Evolutionary conservation across 1,140 invertebrate species (phyloP).

Genomic region (Drosophila nebulosa): DNA sequence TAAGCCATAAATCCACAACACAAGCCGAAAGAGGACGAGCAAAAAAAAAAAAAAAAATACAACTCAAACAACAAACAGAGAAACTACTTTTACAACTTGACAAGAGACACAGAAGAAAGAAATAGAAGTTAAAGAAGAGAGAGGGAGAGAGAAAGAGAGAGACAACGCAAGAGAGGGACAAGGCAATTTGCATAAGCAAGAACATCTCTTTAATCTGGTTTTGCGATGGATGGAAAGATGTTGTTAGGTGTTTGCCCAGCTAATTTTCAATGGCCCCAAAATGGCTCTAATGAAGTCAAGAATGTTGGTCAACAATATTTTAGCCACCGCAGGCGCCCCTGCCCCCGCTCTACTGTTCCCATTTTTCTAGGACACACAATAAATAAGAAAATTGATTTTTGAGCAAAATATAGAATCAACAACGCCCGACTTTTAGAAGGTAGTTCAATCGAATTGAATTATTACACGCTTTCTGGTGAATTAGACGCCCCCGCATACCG

Average conservation of each 20-base stretch:
- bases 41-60: slow-evolving; percentile 28
- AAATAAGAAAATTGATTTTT: neutral
- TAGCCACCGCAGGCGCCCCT: no score
- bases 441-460: neutral
- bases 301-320: slow-evolving; percentile 27
- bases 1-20: slow-evolving; percentile 63
- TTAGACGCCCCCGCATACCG: no score
- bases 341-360: no score
- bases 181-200: slow-evolving; percentile 38
- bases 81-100: slow-evolving; percentile 49
- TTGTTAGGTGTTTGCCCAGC: slow-evolving; percentile 8
- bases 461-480: neutral
- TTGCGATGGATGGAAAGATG: neutral
- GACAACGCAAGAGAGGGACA: neutral
- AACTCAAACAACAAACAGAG: slow-evolving; percentile 12
- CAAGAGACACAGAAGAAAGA: slow-evolving; percentile 10
- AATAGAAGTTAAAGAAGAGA: neutral
- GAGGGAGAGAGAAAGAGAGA: neutral
- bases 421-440: no score
- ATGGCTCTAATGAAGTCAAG: slow-evolving; percentile 45
- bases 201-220: slow-evolving; percentile 1
- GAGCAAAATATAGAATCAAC: no score
- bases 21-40: slow-evolving; percentile 31
- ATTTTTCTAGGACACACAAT: no score
- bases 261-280: slow-evolving; percentile 41